Conservation (phyloP, 2,113 vertebrate species). For the Sorex araneus region DNA sequence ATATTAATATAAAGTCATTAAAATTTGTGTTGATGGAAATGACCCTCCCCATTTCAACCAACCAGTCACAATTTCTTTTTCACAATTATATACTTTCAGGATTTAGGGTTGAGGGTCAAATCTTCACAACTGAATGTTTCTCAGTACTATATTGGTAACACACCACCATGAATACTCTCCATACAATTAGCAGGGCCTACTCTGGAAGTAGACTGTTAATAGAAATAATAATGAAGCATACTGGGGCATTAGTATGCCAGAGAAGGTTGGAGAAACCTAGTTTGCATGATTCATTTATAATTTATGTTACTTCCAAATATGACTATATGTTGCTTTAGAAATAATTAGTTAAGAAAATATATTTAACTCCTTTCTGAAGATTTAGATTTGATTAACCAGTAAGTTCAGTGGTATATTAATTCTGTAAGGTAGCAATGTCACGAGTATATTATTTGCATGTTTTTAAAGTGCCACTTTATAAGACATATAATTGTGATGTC, state of each 20-base stretch:
- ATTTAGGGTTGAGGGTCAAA: constrained; percentile 77
- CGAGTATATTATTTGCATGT: neutral
- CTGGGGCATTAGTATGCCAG: constrained; percentile 67
- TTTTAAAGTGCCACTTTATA: constrained; percentile 75
- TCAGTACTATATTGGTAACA: constrained; percentile 66
- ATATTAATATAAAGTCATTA: constrained; percentile 73
- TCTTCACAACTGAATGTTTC: constrained; percentile 78
- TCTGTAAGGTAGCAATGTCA: neutral
- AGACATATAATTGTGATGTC: constrained; percentile 69
- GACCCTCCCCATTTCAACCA: constrained; percentile 53
- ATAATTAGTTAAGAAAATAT: constrained; percentile 78
- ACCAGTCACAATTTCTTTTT: constrained; percentile 69
- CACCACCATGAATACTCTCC: constrained; percentile 68
- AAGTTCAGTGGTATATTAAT: constrained; percentile 32
- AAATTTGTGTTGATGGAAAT: constrained; percentile 73
- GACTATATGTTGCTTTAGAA: constrained; percentile 64
- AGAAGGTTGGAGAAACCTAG: constrained; percentile 46
- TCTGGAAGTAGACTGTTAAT: constrained; percentile 80
- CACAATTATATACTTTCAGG: constrained; percentile 59
- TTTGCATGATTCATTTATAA: constrained; percentile 72
- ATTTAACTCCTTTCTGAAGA: constrained; percentile 38
- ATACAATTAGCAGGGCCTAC: constrained; percentile 82
- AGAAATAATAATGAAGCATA: constrained; percentile 73
- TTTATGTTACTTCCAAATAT: constrained; percentile 69
- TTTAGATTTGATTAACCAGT: constrained; percentile 67